Conservation (phyloP, 2,888 invertebrate genomes). For the Magallana nippona region DNA sequence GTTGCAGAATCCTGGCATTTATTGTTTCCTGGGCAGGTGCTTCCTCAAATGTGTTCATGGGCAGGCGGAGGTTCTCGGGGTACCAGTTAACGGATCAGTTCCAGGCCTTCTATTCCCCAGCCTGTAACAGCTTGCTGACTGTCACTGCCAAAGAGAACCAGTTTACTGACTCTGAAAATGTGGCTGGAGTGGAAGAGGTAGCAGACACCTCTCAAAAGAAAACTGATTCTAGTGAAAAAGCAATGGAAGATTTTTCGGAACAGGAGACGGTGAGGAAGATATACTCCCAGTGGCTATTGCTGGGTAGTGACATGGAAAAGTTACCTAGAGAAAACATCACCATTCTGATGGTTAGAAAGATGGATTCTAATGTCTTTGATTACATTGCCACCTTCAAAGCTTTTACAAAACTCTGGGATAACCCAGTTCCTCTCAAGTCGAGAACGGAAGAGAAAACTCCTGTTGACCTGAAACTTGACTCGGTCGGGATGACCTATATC, state of each 20-base stretch:
- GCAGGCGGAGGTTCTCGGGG: constrained; percentile 58
- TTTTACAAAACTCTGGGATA: constrained; percentile 51
- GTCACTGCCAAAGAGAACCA: constrained; percentile 50
- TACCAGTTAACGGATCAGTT: constrained; percentile 51
- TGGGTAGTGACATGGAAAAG: constrained; percentile 30
- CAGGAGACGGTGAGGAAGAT: background rate
- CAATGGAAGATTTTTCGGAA: background rate
- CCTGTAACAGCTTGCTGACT: constrained; percentile 63
- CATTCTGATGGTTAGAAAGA: constrained; percentile 54
- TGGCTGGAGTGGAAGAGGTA: background rate
- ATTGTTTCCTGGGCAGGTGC: constrained; percentile 64
- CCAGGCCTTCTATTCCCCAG: constrained; percentile 66
- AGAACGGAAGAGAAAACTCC: background rate
- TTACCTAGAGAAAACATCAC: constrained; percentile 50
- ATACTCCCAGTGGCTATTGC: background rate
- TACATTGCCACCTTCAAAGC: constrained; percentile 57
- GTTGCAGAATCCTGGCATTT: constrained; percentile 57
- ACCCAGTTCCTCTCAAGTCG: constrained; percentile 48
- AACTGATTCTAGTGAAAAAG: background rate
- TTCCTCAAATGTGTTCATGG: constrained; percentile 60
- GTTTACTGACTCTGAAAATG: background rate
- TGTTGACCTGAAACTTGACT: constrained; percentile 31
- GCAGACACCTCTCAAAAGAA: background rate
- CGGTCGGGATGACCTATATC: background rate
- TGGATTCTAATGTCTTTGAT: constrained; percentile 58